A percentile compares a stretch with the other conserved stretches of the same genome.
These are phyloP conservation scores for Microplitis manilae DNA, from an alignment of 2,888 invertebrate species.

Conservation along the genomic window DNA sequence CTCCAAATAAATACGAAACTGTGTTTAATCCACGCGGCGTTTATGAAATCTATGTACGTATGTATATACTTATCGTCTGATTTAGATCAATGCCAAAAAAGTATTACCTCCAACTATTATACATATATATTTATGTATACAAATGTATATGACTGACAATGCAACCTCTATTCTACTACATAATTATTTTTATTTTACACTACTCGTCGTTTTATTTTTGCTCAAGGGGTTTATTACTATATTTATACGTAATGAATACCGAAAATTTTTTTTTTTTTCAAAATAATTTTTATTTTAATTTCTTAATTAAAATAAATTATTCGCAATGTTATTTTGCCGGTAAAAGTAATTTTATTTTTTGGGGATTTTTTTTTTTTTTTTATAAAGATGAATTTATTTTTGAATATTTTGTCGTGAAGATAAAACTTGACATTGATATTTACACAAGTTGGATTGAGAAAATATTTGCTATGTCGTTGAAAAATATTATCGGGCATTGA, in stretches of 20 bases:
- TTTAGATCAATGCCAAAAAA: conserved; percentile 16
- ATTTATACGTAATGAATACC: background rate
- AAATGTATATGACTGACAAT: background rate
- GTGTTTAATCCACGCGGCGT: conserved; percentile 32
- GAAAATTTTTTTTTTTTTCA: background rate
- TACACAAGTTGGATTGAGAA: background rate
- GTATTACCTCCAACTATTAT: background rate
- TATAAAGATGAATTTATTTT: background rate
- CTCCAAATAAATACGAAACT: conserved; percentile 45
- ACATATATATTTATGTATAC: background rate
- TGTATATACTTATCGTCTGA: conserved; percentile 6
- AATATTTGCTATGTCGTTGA: conserved; percentile 12
- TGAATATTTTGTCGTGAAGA: background rate
- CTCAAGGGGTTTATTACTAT: background rate
- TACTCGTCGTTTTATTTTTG: background rate
- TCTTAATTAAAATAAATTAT: background rate
- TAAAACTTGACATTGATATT: conserved; percentile 17
- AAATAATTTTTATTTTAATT: background rate
- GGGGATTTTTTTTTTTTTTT: background rate
- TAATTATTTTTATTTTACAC: conserved; percentile 2
- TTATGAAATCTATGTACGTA: conserved; percentile 2
- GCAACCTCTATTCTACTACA: background rate
- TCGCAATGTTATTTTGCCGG: background rate
- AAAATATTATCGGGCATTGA: background rate
- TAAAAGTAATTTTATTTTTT: background rate